These are phyloP conservation scores for Cydia fagiglandana DNA, from an alignment of 1,140 invertebrate species.

Conservation along the genomic window DNA sequence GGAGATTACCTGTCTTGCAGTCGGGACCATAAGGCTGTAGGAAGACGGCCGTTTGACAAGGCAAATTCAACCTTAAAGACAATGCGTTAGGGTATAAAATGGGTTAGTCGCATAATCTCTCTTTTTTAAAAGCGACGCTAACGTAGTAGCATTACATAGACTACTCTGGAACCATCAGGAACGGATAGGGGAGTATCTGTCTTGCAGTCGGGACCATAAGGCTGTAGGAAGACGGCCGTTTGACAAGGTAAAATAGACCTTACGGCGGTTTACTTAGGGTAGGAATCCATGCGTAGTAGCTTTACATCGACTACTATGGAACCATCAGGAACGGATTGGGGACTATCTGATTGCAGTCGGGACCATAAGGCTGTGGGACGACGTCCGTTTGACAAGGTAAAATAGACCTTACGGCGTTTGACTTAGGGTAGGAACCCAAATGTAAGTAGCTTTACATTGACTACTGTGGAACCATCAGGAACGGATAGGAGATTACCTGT, in stretches of 20 bases:
- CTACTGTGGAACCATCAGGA: slow-evolving; percentile 98
- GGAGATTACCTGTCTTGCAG: slow-evolving; percentile 98
- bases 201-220: slow-evolving; percentile 96
- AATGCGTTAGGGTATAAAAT: too few relatives aligned
- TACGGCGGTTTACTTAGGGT: neutral
- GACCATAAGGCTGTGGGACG: slow-evolving; percentile 98
- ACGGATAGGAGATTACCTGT: slow-evolving; percentile 97
- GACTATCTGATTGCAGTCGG: slow-evolving; percentile 96
- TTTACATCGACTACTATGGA: slow-evolving; percentile 96
- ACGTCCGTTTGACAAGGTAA: too few relatives aligned
- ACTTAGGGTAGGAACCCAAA: slow-evolving; percentile 79
- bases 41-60: slow-evolving; percentile 97
- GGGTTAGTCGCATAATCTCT: too few relatives aligned
- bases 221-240: slow-evolving; percentile 86
- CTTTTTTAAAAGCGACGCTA: too few relatives aligned
- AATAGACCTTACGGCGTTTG: neutral
- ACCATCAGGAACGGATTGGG: slow-evolving; percentile 96
- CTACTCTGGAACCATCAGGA: slow-evolving; percentile 98
- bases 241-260: slow-evolving; percentile 84
- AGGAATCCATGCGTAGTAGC: slow-evolving; percentile 95
- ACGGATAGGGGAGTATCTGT: slow-evolving; percentile 97
- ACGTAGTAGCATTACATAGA: slow-evolving; percentile 95
- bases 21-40: slow-evolving; percentile 97
- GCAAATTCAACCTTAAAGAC: too few relatives aligned
- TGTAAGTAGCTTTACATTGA: slow-evolving; percentile 95